phyloP scores from a whole-genome alignment of 2,888 invertebrate genomes.

The Melanchra persicariae region DNA sequence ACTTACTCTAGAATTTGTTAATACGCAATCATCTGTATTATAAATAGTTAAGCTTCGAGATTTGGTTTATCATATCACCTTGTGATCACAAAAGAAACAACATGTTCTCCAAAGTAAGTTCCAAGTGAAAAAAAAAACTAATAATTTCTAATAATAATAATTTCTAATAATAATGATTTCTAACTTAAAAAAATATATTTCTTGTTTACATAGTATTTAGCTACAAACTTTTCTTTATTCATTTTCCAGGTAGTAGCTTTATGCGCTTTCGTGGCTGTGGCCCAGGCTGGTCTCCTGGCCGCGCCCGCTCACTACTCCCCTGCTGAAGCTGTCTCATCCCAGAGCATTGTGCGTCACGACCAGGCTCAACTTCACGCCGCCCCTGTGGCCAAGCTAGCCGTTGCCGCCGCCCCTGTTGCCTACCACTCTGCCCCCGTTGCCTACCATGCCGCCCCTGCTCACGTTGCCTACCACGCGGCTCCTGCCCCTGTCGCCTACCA shows the following conservation, averaged over 20 bases:
- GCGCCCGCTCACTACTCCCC: conserved; percentile 79
- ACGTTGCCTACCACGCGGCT: conserved; percentile 70
- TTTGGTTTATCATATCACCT: conserved; percentile 71
- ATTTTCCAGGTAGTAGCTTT: conserved; percentile 70
- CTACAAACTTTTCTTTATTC: neutral
- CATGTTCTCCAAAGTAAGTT: conserved; percentile 79
- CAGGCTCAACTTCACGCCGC: conserved; percentile 65
- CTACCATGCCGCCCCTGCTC: conserved; percentile 60
- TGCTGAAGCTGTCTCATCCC: conserved; percentile 81
- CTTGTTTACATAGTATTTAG: too few species aligned
- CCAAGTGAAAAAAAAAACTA: neutral
- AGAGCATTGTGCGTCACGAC: conserved; percentile 82
- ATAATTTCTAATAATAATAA: too few species aligned
- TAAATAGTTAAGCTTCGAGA: conserved; percentile 72
- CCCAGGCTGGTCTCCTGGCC: conserved; percentile 79
- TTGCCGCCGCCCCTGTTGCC: conserved; percentile 62
- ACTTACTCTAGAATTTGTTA: conserved; percentile 66
- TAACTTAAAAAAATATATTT: too few species aligned
- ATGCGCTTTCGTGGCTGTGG: conserved; percentile 78
- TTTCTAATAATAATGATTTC: too few species aligned
- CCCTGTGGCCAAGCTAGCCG: conserved; percentile 62
- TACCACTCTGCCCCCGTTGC: conserved; percentile 51
- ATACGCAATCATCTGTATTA: conserved; percentile 63
- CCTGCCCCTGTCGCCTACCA: conserved; percentile 63
- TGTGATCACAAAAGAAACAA: conserved; percentile 68